Conservation (phyloP, 1,140 invertebrate genomes). For the Dreissena rostriformis region DNA sequence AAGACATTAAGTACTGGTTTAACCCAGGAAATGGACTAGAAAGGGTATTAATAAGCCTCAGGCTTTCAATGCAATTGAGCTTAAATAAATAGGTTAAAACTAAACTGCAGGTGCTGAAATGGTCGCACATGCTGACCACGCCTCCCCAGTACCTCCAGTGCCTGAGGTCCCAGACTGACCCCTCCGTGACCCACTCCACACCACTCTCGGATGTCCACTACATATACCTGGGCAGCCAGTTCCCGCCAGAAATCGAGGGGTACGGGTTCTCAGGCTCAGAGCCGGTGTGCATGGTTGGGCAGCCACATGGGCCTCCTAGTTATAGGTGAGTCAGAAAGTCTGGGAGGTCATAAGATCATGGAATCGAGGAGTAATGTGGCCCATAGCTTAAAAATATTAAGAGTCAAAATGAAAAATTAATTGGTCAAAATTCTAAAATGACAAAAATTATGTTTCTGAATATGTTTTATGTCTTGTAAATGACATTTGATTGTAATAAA, state of each 20-base stretch:
- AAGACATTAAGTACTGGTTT: background rate
- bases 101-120: conserved; percentile 61
- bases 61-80: background rate
- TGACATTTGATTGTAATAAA: too few species aligned
- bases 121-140: conserved; percentile 57
- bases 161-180: background rate
- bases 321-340: background rate
- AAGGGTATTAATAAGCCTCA: background rate
- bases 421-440: too few species aligned
- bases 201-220: conserved; percentile 33
- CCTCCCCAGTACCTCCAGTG: conserved; percentile 59
- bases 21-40: background rate
- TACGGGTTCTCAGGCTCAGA: conserved; percentile 12
- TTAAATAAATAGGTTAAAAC: background rate
- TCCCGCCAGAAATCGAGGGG: conserved; percentile 56
- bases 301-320: conserved; percentile 36
- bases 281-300: background rate
- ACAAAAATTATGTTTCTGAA: too few species aligned
- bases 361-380: too few species aligned
- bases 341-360: too few species aligned
- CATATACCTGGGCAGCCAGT: conserved; percentile 59
- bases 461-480: too few species aligned
- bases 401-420: too few species aligned
- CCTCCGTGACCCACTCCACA: conserved; percentile 6
- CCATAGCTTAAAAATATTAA: too few species aligned